Percentiles rank a stretch among this genome's conserved stretches.
Conservation (phyloP, 2,888 invertebrate species). For the Drosophila tanythrix region DNA sequence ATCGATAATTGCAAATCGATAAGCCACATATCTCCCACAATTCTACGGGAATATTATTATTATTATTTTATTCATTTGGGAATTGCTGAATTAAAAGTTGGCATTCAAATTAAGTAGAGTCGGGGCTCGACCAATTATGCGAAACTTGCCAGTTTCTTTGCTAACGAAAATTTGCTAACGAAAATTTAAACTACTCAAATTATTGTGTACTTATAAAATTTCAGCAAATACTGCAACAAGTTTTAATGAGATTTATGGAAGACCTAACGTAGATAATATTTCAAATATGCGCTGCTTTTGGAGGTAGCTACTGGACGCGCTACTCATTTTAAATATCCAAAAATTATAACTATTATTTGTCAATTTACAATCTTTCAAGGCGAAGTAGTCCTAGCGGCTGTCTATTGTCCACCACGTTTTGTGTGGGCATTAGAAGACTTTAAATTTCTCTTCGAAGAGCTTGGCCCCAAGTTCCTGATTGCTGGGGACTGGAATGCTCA, state of each 20-base stretch:
- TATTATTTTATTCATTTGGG: slow-evolving; percentile 50
- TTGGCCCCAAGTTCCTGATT: no score
- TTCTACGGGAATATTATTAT: no score
- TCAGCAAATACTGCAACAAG: slow-evolving; percentile 13
- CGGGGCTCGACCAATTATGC: slow-evolving; percentile 41
- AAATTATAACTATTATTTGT: not conserved
- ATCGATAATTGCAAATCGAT: no score
- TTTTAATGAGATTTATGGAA: slow-evolving; percentile 17
- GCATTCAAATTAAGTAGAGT: slow-evolving; percentile 59
- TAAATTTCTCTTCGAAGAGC: no score
- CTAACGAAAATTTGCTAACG: no score
- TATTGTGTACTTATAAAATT: slow-evolving; percentile 1
- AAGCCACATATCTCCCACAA: no score
- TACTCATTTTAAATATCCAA: not conserved
- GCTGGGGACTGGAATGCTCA: no score
- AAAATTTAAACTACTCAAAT: slow-evolving; percentile 42
- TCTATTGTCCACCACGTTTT: no score
- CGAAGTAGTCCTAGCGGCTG: no score
- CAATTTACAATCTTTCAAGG: not conserved
- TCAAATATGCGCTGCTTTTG: not conserved
- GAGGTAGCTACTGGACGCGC: not conserved
- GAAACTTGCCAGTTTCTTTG: slow-evolving; percentile 39
- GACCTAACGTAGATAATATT: not conserved
- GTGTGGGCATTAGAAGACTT: no score
- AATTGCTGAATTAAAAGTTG: slow-evolving; percentile 55